Base-by-base conservation (phyloP, 2,888 invertebrate species). In the Bhutanitis thaidina region DNA sequence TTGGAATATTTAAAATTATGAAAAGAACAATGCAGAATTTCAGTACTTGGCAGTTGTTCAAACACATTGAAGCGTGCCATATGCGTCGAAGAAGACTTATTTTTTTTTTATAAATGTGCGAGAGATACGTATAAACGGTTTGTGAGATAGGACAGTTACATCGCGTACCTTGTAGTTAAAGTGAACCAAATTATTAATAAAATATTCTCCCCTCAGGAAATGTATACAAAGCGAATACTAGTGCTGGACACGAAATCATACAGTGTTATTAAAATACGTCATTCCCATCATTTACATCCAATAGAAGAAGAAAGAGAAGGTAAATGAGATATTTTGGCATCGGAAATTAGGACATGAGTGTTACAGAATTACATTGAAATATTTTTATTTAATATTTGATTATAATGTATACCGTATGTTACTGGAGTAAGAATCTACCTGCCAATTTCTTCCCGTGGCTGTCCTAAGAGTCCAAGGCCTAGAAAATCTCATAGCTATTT, bases 221-320 rank as follows among this genome's bases (percentile, higher is more conserved):
- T 87, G 86, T 86, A 74, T 62, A 76, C 64, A 44, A 69, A 70
- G 56, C 77, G 71, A 60, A 68, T 84, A 45, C 71, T 86, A 59
- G 72, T 86, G 55, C 58, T 77, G 41, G 71, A 84, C 56, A 75
- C 74, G 1, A 74, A 72, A 56, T 66, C 75, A 4, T 84, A 80
- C 38, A 84, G 82, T 66, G 67, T 87, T 61, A 69, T 86, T 50
- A 78, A 79, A 73, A 83, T 87, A 52, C 69, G 69, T 7, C 84
- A 86, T 64, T 80, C 80, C 5, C 74, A 80, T 49, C 82, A 71
- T 62, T 76, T 86, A 55, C 79, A 81, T 60, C 71, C 83, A 12
- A 86, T 85, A 50, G 68, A 72, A 57, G 86, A 86, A 68, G 84
- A 85, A 67, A 77, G 65, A 61, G 78, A 80, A 79, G 80, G 80